A percentile compares a stretch with the other conserved stretches of the same genome.
phyloP scores from a whole-genome alignment of 30 jellyfish, hydroid and myxozoan genomes.

The Aurelia aurita region DNA sequence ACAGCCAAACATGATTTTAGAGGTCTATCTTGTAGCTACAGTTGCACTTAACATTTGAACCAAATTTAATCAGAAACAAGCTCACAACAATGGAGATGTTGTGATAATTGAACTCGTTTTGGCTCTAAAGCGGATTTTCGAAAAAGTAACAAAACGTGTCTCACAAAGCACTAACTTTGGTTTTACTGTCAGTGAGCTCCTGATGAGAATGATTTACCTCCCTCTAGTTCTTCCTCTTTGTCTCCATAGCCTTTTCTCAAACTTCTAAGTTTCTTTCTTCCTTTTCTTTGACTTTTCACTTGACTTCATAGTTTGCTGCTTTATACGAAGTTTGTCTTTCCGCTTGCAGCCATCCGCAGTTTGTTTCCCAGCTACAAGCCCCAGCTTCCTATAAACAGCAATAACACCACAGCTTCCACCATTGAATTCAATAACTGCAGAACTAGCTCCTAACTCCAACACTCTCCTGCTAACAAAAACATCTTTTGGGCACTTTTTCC shows the following conservation, averaged over 20 bases:
- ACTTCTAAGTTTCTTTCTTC: background rate
- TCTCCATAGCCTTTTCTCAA: too few relatives aligned
- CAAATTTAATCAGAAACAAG: too few relatives aligned
- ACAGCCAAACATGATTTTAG: too few relatives aligned
- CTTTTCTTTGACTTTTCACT: conserved; percentile 1
- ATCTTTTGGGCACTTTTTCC: too few relatives aligned
- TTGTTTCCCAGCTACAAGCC: conserved; percentile 31
- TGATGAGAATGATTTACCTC: background rate
- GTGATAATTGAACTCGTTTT: too few relatives aligned
- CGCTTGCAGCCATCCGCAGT: too few relatives aligned
- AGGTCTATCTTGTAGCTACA: too few relatives aligned
- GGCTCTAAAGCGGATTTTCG: too few relatives aligned
- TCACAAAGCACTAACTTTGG: too few relatives aligned
- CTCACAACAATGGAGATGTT: too few relatives aligned
- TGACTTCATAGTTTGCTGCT: background rate
- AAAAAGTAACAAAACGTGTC: too few relatives aligned
- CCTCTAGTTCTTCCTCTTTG: conserved; percentile 1
- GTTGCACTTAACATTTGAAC: too few relatives aligned
- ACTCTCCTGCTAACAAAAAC: conserved; percentile 31
- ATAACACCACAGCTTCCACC: conserved; percentile 37
- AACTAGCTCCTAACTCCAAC: conserved; percentile 29
- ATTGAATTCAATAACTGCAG: conserved; percentile 53
- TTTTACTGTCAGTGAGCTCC: conserved; percentile 6
- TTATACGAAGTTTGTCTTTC: background rate
- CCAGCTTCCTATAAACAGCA: conserved; percentile 25